Evolutionary conservation across 1,140 invertebrate genomes (phyloP), one percentile per base, ranked within the genome.

Genomic region (Drosophila fuyamai): DNA sequence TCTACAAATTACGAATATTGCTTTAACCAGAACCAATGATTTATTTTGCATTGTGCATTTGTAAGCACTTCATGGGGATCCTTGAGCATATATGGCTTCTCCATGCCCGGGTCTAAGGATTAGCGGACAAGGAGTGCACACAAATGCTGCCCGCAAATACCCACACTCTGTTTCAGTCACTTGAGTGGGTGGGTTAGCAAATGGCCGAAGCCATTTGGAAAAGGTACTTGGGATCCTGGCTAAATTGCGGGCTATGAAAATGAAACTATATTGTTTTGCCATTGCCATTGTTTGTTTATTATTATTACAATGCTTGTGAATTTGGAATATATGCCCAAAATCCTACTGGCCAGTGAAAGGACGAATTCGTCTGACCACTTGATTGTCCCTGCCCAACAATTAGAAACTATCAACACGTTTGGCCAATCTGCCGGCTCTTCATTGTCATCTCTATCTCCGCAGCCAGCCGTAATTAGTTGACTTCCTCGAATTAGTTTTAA

Each of bases 21-120:
- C 4, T 23, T 23, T 23, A 23, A 23, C 23, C 23, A 32, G 29
- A 7, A 32, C 29, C 29, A 7, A 6, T 1, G 29, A 32, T 32
- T 32, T 32, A 0, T 6, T 53, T 53, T 32, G 8, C 32, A 2
- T 5, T 16, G 32, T 53, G 48, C 9, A 14, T 6, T n/a, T 50
- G 32, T 18, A 44, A 68, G 36, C 36, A 75, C 41, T 47, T 48
- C 65, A 36, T 57, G 54, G 16, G 46, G 47, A 18, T 35, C 38
- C 60, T 35, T 23, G 46, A 38, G 61, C 53, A 47, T 43, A 23
- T 65, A 66, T 41, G 61, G 41, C 61, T 44, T 35, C 61, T 27
- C 67, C 56, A 58, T 50, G 59, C 50, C 55, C 75, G 61, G 80
- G 82, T 79, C 86, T 79, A 67, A 75, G 62, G 79, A 86, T 86